Percentiles rank a stretch among this genome's conserved stretches.
Conservation (phyloP, 2,797 vertebrate genomes). For the Oreortyx pictus region DNA sequence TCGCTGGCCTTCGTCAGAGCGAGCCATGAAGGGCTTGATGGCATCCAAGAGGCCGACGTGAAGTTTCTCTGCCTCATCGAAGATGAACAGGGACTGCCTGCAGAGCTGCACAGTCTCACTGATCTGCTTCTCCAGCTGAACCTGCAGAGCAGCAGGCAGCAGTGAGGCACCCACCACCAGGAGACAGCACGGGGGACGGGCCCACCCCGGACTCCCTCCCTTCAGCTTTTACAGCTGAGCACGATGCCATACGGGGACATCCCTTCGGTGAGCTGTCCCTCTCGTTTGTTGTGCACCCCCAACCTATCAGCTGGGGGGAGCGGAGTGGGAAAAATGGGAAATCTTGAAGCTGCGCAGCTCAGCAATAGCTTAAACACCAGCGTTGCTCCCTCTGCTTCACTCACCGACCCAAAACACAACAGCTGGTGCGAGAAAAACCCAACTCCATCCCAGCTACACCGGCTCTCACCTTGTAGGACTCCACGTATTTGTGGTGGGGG, state of each 20-base stretch:
- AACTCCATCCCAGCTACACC: neutral
- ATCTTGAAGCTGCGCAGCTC: neutral
- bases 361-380: rapidly evolving
- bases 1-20: conserved; percentile 71
- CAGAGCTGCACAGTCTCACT: conserved; percentile 85
- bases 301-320: neutral
- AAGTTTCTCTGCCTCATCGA: conserved; percentile 96
- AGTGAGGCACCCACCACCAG: neutral
- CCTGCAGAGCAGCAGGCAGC: conserved; percentile 73
- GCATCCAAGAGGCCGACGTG: conserved; percentile 89
- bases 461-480: conserved; percentile 89
- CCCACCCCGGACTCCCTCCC: neutral
- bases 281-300: rapidly evolving
- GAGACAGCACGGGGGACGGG: rapidly evolving
- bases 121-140: conserved; percentile 86
- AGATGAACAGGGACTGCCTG: conserved; percentile 91
- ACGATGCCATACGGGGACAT: rapidly evolving
- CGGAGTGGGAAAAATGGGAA: neutral
- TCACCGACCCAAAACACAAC: neutral
- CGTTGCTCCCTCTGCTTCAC: neutral
- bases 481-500: conserved; percentile 86
- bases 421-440: neutral
- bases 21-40: conserved; percentile 88
- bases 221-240: neutral
- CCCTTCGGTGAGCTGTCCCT: neutral